Conservation (phyloP, 2,797 vertebrate species). For the Gallinago nigripennis region DNA sequence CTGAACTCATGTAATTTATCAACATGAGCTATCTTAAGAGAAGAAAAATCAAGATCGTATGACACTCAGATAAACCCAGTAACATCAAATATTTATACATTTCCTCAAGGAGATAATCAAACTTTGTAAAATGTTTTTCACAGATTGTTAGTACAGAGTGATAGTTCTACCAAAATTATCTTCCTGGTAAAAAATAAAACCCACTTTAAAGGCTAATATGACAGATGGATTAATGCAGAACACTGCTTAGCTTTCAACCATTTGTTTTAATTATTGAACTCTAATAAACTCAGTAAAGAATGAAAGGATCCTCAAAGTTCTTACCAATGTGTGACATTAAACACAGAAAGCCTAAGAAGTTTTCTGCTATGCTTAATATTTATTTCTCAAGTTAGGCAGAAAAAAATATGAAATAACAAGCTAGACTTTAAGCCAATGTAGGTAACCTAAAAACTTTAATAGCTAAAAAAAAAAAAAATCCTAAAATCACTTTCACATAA, state of each 20-base stretch:
- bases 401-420: background rate
- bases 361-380: background rate
- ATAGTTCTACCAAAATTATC: background rate
- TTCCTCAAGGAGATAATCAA: background rate
- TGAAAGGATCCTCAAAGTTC: background rate
- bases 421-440: background rate
- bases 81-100: background rate
- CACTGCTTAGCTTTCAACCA: background rate
- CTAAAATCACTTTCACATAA: background rate
- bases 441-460: background rate
- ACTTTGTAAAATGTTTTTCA: background rate
- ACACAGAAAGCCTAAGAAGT: background rate
- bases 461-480: too few relatives aligned
- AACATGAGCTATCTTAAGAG: background rate
- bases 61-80: background rate
- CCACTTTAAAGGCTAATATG: background rate
- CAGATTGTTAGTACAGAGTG: background rate
- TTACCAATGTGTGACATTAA: background rate
- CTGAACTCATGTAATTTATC: background rate
- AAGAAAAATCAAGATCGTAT: background rate
- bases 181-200: background rate
- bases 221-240: background rate
- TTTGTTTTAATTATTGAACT: background rate
- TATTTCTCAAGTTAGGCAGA: background rate
- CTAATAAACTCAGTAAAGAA: background rate